Evolutionary conservation across 2,797 vertebrate genomes (phyloP).

Genomic region (Eulemur coronatus): DNA sequence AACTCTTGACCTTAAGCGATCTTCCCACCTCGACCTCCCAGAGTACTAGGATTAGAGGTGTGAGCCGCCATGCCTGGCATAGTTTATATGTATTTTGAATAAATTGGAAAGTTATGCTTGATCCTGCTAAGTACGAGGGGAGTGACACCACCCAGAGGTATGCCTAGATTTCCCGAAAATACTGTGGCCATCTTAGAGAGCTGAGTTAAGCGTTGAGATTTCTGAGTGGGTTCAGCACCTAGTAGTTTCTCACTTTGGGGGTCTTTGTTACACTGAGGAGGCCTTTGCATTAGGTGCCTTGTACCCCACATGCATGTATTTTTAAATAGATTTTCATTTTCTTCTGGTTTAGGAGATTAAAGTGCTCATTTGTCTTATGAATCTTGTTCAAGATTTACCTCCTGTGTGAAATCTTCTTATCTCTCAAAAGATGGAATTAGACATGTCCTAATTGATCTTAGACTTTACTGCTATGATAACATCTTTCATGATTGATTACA

Average conservation of each 20-base stretch:
- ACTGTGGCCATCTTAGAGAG: background rate
- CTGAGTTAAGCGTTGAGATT: background rate
- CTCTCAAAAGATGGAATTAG: background rate
- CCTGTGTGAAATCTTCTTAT: background rate
- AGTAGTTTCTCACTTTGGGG: background rate
- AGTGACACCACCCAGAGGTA: background rate
- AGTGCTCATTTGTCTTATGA: background rate
- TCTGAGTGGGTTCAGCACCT: background rate
- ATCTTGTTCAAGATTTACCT: background rate
- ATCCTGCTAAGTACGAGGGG: background rate
- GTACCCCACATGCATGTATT: background rate
- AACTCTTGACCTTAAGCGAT: too few relatives aligned
- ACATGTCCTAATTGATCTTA: background rate
- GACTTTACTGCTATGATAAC: background rate
- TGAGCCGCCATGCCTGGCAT: too few relatives aligned
- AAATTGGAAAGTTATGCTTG: background rate
- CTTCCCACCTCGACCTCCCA: too few relatives aligned
- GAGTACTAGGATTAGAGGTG: too few relatives aligned
- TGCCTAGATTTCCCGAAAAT: background rate
- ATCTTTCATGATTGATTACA: background rate
- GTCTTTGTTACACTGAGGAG: background rate
- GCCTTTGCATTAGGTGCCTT: background rate
- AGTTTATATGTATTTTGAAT: background rate
- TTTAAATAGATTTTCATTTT: background rate
- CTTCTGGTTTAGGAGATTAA: background rate